These are phyloP conservation scores for Centropus bengalensis DNA, from an alignment of 2,113 vertebrate species.

Conservation along the genomic window DNA sequence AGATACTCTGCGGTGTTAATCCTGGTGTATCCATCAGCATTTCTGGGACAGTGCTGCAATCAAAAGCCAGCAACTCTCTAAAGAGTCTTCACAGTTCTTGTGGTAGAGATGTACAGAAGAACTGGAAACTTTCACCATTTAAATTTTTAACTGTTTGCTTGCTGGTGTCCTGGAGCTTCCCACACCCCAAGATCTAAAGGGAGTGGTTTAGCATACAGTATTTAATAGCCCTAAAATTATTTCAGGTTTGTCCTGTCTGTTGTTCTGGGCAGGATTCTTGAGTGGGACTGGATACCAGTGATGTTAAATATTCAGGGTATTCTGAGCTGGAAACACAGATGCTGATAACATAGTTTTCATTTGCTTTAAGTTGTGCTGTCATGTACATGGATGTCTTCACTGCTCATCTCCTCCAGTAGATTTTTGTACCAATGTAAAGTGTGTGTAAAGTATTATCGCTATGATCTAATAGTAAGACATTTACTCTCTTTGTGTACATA, in stretches of 20 bases:
- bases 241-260: background rate
- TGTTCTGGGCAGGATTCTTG: background rate
- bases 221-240: background rate
- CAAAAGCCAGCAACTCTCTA: background rate
- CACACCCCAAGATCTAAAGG: background rate
- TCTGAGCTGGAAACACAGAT: background rate
- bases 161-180: background rate
- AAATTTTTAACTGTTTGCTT: background rate
- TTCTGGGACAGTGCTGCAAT: background rate
- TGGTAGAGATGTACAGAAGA: background rate
- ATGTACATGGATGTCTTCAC: background rate
- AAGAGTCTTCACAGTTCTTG: background rate
- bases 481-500: background rate
- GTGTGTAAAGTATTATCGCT: background rate
- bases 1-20: background rate
- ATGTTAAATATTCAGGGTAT: background rate
- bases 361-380: background rate
- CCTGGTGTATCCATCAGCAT: background rate
- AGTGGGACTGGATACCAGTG: background rate
- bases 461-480: background rate
- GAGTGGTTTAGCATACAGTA: background rate
- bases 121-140: background rate
- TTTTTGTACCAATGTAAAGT: background rate
- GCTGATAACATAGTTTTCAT: background rate
- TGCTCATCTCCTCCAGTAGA: rapidly evolving